Conservation (phyloP, 2,113 vertebrate species). For the Cololabis saira region DNA sequence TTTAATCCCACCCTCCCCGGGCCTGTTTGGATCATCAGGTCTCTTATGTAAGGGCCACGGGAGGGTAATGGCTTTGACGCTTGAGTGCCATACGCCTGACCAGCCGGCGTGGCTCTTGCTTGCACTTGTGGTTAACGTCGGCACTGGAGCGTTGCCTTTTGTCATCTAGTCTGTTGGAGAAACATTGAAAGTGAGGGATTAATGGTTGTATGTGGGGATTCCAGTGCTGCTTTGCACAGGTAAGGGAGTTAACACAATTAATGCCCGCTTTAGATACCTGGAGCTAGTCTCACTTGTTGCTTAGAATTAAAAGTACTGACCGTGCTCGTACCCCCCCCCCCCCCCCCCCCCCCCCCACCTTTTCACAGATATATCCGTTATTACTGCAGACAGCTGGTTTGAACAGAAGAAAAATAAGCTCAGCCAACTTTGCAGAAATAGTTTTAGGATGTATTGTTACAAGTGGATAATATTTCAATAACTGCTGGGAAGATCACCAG, state of each 20-base stretch:
- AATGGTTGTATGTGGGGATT: slow-evolving; percentile 63
- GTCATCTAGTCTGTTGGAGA: slow-evolving; percentile 3
- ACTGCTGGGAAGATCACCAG: no score
- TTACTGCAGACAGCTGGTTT: background rate
- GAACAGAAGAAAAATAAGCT: background rate
- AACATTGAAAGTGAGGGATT: slow-evolving; percentile 15
- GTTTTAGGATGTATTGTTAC: background rate
- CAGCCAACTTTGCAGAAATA: slow-evolving; percentile 1
- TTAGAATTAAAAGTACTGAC: background rate
- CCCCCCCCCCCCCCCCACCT: no score
- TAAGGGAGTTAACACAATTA: slow-evolving; percentile 30
- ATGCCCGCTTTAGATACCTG: no score
- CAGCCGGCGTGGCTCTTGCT: slow-evolving; percentile 23
- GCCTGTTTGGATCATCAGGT: slow-evolving; percentile 68
- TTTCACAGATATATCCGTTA: background rate
- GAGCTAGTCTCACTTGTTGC: no score
- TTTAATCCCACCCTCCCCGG: slow-evolving; percentile 66
- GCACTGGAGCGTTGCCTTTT: slow-evolving; percentile 33
- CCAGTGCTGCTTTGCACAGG: slow-evolving; percentile 42
- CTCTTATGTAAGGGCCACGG: slow-evolving; percentile 73
- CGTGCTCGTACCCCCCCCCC: background rate
- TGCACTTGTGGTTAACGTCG: slow-evolving; percentile 23
- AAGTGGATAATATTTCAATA: background rate
- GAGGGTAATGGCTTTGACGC: slow-evolving; percentile 47
- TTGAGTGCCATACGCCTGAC: slow-evolving; percentile 33